Evolutionary conservation across 2,888 invertebrate species (phyloP).

Genomic region (Philonicus albiceps): DNA sequence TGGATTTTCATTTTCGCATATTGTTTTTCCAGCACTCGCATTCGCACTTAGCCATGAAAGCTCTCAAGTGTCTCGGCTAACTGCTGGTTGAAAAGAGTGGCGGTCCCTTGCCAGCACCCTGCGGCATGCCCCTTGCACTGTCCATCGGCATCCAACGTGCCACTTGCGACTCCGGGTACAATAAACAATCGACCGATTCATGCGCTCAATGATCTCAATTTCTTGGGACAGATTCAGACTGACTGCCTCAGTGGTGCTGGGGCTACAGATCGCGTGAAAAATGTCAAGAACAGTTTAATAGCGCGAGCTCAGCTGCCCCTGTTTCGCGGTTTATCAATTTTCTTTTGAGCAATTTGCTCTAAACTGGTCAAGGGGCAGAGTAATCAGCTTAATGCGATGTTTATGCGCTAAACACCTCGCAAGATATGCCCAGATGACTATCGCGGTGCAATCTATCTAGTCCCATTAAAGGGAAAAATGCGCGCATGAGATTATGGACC

Average conservation of each 20-base stretch:
- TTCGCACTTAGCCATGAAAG: conserved; percentile 27
- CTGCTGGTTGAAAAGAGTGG: not conserved
- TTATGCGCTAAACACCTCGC: conserved; percentile 4
- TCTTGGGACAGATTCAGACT: conserved; percentile 34
- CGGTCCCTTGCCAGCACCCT: not conserved
- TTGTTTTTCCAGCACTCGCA: conserved; percentile 22
- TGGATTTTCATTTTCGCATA: conserved; percentile 30
- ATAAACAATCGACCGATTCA: conserved; percentile 35
- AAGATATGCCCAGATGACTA: not conserved
- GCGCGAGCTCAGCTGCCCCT: conserved; percentile 1
- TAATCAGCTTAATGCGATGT: conserved; percentile 8
- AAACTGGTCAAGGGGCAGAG: conserved; percentile 23
- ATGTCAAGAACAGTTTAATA: conserved; percentile 32
- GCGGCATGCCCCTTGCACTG: not conserved
- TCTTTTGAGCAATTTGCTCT: conserved; percentile 27
- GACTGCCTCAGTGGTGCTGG: not conserved
- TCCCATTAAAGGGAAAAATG: not conserved
- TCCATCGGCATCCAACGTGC: not conserved
- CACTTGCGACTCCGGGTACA: conserved; percentile 14
- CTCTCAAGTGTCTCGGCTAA: conserved; percentile 24
- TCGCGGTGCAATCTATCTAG: not conserved
- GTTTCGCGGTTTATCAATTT: conserved; percentile 28
- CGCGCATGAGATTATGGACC: not conserved
- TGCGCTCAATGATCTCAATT: conserved; percentile 31
- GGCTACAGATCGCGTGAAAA: conserved; percentile 25